phyloP scores from a whole-genome alignment of 2,888 invertebrate genomes.

The Nasonia oneida region DNA sequence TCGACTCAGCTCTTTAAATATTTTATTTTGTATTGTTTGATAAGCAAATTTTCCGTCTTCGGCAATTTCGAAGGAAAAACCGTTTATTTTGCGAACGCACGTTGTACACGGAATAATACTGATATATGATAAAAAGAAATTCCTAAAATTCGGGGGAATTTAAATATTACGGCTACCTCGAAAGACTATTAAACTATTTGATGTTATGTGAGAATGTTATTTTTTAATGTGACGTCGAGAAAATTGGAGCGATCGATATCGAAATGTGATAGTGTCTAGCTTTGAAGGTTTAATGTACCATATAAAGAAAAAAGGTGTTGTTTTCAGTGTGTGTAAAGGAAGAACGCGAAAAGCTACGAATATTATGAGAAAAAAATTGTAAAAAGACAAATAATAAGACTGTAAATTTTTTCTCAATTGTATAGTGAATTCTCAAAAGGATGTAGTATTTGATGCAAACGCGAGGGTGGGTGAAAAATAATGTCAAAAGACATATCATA shows the following conservation, averaged over 20 bases:
- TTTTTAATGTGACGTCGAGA: slow-evolving; percentile 13
- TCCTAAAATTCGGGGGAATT: slow-evolving; percentile 32
- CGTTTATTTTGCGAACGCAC: slow-evolving; percentile 51
- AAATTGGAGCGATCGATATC: slow-evolving; percentile 45
- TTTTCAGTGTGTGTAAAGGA: slow-evolving; percentile 35
- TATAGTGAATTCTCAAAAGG: slow-evolving; percentile 44
- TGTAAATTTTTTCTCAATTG: slow-evolving; percentile 59
- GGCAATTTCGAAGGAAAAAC: slow-evolving; percentile 34
- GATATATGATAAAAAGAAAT: slow-evolving; percentile 52
- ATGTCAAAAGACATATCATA: slow-evolving; percentile 58
- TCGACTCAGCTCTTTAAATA: slow-evolving; percentile 36
- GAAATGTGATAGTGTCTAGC: slow-evolving; percentile 58
- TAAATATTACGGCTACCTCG: slow-evolving; percentile 43
- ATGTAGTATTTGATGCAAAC: slow-evolving; percentile 40
- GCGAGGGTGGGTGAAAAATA: slow-evolving; percentile 22
- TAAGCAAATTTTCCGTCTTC: slow-evolving; percentile 39
- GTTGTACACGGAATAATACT: slow-evolving; percentile 53
- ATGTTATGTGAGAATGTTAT: slow-evolving; percentile 52
- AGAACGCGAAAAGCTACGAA: slow-evolving; percentile 19
- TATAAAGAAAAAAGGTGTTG: slow-evolving; percentile 35
- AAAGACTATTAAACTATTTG: slow-evolving; percentile 46
- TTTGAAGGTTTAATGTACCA: slow-evolving; percentile 54
- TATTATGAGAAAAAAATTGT: slow-evolving; percentile 54
- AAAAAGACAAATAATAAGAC: slow-evolving; percentile 59
- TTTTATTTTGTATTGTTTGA: slow-evolving; percentile 16